Percentiles rank a stretch among this genome's conserved stretches.
Conservation (phyloP, 2,888 invertebrate genomes). For the Linnaemya tessellans region DNA sequence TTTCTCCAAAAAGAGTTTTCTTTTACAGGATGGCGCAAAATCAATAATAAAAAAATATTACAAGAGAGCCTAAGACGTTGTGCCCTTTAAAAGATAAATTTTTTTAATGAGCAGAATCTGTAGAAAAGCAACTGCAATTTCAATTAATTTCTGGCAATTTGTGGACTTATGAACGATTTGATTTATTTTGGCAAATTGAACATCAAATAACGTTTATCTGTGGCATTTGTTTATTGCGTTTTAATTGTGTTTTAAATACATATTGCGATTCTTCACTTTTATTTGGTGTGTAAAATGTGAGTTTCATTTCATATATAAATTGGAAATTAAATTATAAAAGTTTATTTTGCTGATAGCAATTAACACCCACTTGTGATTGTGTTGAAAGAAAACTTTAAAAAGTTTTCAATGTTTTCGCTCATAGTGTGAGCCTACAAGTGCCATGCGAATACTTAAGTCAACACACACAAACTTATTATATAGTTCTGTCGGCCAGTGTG, state of each 20-base stretch:
- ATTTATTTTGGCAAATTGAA: too few species aligned
- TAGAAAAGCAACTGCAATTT: too few species aligned
- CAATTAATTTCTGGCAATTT: too few species aligned
- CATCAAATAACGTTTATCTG: neutral
- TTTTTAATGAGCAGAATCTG: too few species aligned
- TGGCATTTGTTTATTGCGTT: neutral
- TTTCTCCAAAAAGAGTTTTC: too few species aligned
- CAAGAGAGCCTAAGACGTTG: too few species aligned
- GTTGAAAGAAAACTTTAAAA: slow-evolving; percentile 18
- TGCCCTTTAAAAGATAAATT: too few species aligned
- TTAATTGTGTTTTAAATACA: neutral
- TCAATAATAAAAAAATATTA: too few species aligned
- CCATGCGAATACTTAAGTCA: neutral
- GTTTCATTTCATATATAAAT: neutral
- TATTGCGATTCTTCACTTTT: neutral
- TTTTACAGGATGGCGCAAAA: too few species aligned
- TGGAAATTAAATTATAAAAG: slow-evolving; percentile 23
- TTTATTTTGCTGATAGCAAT: slow-evolving; percentile 28
- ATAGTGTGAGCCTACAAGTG: neutral
- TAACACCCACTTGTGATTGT: slow-evolving; percentile 32
- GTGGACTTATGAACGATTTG: too few species aligned
- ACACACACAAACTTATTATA: too few species aligned
- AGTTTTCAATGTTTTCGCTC: slow-evolving; percentile 12
- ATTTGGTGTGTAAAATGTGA: neutral
- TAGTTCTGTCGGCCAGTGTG: too few species aligned